Percentiles rank a stretch among this genome's conserved stretches.
These are phyloP conservation scores for Phocoena sinus DNA, from an alignment of 2,113 vertebrate genomes.

Conservation along the genomic window DNA sequence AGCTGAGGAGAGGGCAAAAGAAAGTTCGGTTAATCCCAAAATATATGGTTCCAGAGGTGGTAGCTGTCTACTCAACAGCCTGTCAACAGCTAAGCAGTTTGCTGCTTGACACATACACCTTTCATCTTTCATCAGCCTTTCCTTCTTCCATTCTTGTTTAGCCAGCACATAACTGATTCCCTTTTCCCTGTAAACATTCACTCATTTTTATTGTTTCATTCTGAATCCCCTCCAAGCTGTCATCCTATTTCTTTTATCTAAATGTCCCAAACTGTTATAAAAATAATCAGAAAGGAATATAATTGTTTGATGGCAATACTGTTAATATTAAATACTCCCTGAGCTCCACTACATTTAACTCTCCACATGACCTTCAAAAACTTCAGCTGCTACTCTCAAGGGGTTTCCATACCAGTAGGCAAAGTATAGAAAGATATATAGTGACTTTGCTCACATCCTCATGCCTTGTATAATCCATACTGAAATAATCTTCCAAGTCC, in stretches of 20 bases:
- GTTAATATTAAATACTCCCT: slow-evolving; percentile 28
- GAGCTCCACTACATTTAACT: neutral
- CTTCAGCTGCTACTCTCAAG: neutral
- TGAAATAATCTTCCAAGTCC: neutral
- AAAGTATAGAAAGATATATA: neutral
- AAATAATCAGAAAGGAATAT: slow-evolving; percentile 42
- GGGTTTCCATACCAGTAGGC: slow-evolving; percentile 7
- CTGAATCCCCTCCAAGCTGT: slow-evolving; percentile 61
- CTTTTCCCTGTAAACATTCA: slow-evolving; percentile 51
- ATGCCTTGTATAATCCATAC: neutral
- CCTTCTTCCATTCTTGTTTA: slow-evolving; percentile 60
- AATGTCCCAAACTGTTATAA: slow-evolving; percentile 53
- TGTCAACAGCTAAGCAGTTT: slow-evolving; percentile 19
- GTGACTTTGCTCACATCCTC: neutral
- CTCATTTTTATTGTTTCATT: slow-evolving; percentile 66
- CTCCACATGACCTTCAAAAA: slow-evolving; percentile 25
- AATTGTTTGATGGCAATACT: slow-evolving; percentile 45
- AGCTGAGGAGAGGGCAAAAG: neutral
- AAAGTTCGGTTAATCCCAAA: slow-evolving; percentile 32
- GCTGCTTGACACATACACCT: neutral
- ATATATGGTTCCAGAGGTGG: slow-evolving; percentile 60
- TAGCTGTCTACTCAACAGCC: slow-evolving; percentile 30
- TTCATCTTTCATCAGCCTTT: slow-evolving; percentile 20
- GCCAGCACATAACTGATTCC: slow-evolving; percentile 62
- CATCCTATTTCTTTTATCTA: slow-evolving; percentile 55